Evolutionary conservation across 2,888 invertebrate genomes (phyloP).

Genomic region (Hypercompe scribonia): DNA sequence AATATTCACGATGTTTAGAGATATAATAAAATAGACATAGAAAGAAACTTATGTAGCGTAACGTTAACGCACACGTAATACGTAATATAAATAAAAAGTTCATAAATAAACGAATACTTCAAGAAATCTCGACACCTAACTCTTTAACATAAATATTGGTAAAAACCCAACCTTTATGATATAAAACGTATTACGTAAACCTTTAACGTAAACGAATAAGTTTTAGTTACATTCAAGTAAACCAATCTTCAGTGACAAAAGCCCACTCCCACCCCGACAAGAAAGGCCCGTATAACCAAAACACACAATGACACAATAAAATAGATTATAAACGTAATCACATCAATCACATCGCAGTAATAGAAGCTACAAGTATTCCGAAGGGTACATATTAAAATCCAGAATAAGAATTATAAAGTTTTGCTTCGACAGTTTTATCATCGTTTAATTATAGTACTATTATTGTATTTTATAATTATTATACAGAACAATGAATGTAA

Average conservation of each 20-base stretch:
- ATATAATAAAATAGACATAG: too few relatives aligned
- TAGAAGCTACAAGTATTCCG: constrained; percentile 41
- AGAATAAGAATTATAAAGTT: neutral
- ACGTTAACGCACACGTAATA: too few relatives aligned
- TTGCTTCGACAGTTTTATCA: neutral
- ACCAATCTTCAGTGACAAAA: constrained; percentile 11
- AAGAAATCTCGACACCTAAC: too few relatives aligned
- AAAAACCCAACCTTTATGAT: neutral
- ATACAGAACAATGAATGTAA: too few relatives aligned
- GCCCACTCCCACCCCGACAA: constrained; percentile 10
- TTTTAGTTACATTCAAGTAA: constrained; percentile 1
- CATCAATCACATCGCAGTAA: constrained; percentile 55
- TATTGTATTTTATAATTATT: too few relatives aligned
- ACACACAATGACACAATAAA: constrained; percentile 39
- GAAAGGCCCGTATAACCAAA: constrained; percentile 22
- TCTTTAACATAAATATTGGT: neutral
- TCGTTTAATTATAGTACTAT: too few relatives aligned
- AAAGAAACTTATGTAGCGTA: too few relatives aligned
- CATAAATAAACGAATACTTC: too few relatives aligned
- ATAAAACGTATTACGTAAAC: neutral
- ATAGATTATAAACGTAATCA: constrained; percentile 51
- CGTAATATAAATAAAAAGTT: neutral
- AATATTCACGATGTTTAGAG: too few relatives aligned
- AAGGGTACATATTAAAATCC: constrained; percentile 9
- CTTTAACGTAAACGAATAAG: neutral